Conservation (phyloP, 1,140 invertebrate species). For the Pseudomyrmex gracilis region DNA sequence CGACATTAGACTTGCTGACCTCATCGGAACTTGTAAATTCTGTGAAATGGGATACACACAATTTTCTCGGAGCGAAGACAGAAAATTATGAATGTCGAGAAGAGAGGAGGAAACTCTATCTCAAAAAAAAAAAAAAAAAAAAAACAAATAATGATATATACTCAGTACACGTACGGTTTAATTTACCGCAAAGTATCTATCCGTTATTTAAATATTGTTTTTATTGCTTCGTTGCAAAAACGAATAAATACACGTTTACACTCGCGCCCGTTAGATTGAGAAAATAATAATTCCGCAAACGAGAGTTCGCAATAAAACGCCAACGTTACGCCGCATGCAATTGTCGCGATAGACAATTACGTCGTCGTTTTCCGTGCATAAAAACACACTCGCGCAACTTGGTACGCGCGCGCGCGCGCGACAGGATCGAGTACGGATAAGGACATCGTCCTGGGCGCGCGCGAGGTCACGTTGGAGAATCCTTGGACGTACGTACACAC, state of each 20-base stretch:
- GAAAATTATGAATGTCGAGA: slow-evolving; percentile 28
- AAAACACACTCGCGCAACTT: slow-evolving; percentile 3
- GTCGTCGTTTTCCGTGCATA: not conserved
- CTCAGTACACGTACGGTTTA: not conserved
- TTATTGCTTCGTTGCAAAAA: slow-evolving; percentile 1
- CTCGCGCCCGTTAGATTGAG: slow-evolving; percentile 9
- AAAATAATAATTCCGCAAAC: slow-evolving; percentile 33
- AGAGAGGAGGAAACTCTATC: slow-evolving; percentile 2
- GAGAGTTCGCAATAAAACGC: not conserved
- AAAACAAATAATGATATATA: slow-evolving; percentile 21
- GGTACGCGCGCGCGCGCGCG: not conserved
- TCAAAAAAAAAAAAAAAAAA: not conserved
- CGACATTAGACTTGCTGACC: not conserved
- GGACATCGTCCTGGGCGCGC: slow-evolving; percentile 6
- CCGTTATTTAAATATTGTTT: slow-evolving; percentile 32
- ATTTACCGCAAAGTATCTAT: slow-evolving; percentile 17
- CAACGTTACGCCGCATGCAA: not conserved
- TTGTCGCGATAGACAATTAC: slow-evolving; percentile 33
- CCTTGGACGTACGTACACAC: slow-evolving; percentile 21
- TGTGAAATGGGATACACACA: slow-evolving; percentile 1
- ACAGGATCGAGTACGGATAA: slow-evolving; percentile 24
- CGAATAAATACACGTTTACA: slow-evolving; percentile 11
- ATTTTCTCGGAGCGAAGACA: not conserved
- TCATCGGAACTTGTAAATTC: not conserved
- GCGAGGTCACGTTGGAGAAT: not conserved